Evolutionary conservation across 2,888 invertebrate species (phyloP), one percentile per base, ranked within the genome.

Genomic region (Cheiracanthium punctorium): DNA sequence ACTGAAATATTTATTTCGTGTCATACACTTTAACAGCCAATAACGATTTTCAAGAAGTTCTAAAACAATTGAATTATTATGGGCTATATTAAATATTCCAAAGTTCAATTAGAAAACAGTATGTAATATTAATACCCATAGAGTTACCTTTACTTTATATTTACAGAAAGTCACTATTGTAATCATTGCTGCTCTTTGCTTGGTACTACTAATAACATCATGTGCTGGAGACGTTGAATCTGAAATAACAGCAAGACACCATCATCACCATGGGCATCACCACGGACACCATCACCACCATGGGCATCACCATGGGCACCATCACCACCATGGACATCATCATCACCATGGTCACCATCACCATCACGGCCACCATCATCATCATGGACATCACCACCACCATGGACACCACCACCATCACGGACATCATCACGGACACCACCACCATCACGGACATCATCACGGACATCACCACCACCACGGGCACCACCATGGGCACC

Each of bases 371-470:
- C 76, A 76, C 14, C 67, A 67, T 67, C 76, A 48, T 48, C 10
- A 17, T 48, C 48, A 48, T 48, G 10, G 14, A 12, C 48, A 76
- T 43, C 37, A 28, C 5, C 76, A 76, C 20, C 43, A 43, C 14
- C 48, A 76, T 43, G 43, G 30, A 12, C 76, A 76, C n/a, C 67
- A 67, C 2, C 65, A 67, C 10, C 29, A 43, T 12, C 76, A 76
- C 67, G 29, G 30, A 0, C 76, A 76, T 32, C 67, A 76, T 32
- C 76, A 48, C 14, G 48, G 48, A 48, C 48, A 80, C 17, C 32
- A 72, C 4, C 58, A 58, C 14, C 72, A 72, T 30, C 80, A 79
- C 58, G 70, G 70, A 10, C 79, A 79, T 17, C 70, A 79, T 24
- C 70, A 79, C 24, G 58, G 24, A 2, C 58, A 58, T 58, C 58